Evolutionary conservation across 2,888 invertebrate genomes (phyloP), one percentile per base, ranked within the genome.

Genomic region (Pseudoips prasinana): DNA sequence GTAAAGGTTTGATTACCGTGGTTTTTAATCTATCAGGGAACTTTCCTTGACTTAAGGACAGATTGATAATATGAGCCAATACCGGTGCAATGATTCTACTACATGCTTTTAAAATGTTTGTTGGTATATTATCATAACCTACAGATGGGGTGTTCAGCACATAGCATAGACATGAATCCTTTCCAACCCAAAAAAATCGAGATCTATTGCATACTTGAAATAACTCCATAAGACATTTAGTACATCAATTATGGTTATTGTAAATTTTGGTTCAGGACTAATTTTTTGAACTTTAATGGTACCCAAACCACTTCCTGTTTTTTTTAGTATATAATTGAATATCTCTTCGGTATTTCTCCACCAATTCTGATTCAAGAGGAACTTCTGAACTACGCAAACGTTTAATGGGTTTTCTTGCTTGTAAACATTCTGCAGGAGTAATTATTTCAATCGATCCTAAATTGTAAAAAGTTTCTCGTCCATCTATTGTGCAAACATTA

Each of bases 151-250:
- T n/a, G n/a, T n/a, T n/a, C 49, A 46, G 49, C 58, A 7, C 62
- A 64, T 10, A 61, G 42, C 22, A 50, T 50, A 48, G 65, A 36
- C 61, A 69, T 44, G 56, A 56, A 73, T 8, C 20, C 20, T 5
- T 20, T 20, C 20, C 20, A 20, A 3, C 20, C 20, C 7, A 7
- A 7, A 3, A n/a, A 20, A 20, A 7, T 20, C 4, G 7, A 20
- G 7, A 7, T 5, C 7, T 31, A 49, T 47, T 20, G 67, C 68
- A 45, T 46, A 65, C 65, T 34, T 55, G 61, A 25, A 58, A 63
- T 40, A 63, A 48, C 61, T n/a, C n/a, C 63, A 64, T 39, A 59
- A 41, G 33, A 58, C 38, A 52, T 50, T 43, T 42, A 39, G 35
- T 42, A 19, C 40, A 34, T 43, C 35, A 23, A 43, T 24, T 38